Percentiles rank a stretch among this genome's conserved stretches.
Evolutionary conservation across 2,797 vertebrate genomes (phyloP).

Genomic region (Esox lucius): DNA sequence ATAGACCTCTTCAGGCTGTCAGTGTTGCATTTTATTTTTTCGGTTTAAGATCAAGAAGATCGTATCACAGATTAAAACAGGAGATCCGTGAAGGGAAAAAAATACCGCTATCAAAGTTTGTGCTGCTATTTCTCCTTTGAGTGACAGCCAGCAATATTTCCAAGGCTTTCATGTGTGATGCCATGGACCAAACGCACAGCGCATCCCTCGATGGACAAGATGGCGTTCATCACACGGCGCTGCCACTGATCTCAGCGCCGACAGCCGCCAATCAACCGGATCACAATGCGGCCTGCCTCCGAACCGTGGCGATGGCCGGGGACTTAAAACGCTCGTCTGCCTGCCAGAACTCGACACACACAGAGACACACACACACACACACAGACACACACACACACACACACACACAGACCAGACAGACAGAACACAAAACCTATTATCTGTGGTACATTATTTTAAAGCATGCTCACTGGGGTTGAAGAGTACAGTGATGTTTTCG

Average conservation of each 20-base stretch:
- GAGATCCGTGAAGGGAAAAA: conserved; percentile 36
- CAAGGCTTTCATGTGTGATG: conserved; percentile 68
- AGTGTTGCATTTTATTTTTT: neutral
- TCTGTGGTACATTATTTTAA: conserved; percentile 55
- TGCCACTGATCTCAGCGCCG: conserved; percentile 71
- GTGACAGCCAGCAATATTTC: conserved; percentile 74
- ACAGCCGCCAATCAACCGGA: conserved; percentile 73
- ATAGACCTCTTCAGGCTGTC: neutral
- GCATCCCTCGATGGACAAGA: conserved; percentile 73
- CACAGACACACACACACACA: neutral
- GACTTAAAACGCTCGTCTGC: conserved; percentile 62
- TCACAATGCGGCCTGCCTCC: conserved; percentile 69
- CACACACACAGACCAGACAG: conserved; percentile 17
- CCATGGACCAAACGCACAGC: conserved; percentile 69
- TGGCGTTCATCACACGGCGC: conserved; percentile 71
- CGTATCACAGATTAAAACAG: neutral
- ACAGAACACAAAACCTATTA: conserved; percentile 27
- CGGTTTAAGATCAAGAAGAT: neutral
- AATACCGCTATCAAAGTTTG: conserved; percentile 42
- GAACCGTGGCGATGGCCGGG: conserved; percentile 64
- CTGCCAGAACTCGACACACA: no score
- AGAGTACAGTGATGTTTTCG: neutral
- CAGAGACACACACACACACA: neutral
- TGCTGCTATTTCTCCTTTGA: conserved; percentile 60
- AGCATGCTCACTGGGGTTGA: conserved; percentile 31